phyloP scores from a whole-genome alignment of 2,888 invertebrate species.

The Papilio demoleus region DNA sequence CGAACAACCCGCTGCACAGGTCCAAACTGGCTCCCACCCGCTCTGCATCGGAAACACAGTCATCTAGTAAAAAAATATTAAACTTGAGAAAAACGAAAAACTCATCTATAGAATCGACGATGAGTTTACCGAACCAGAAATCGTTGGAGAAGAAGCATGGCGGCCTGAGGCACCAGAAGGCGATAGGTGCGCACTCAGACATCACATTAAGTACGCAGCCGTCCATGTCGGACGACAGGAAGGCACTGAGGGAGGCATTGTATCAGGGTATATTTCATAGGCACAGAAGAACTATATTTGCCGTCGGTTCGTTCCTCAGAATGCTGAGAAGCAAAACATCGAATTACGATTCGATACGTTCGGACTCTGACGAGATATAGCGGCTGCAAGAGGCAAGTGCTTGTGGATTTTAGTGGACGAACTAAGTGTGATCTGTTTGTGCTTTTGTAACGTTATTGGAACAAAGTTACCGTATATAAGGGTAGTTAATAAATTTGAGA shows the following conservation, averaged over 20 bases:
- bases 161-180: conserved; percentile 84
- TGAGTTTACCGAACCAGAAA: conserved; percentile 81
- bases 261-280: conserved; percentile 91
- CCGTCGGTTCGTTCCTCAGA: conserved; percentile 88
- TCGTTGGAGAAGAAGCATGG: conserved; percentile 82
- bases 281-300: conserved; percentile 89
- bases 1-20: conserved; percentile 75
- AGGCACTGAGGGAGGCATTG: conserved; percentile 88
- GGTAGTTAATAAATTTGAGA: conserved; percentile 62
- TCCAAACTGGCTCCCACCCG: conserved; percentile 77
- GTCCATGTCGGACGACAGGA: conserved; percentile 84
- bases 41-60: conserved; percentile 77
- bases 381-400: conserved; percentile 55
- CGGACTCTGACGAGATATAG: conserved; percentile 82
- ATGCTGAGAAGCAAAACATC: conserved; percentile 90
- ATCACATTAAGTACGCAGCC: conserved; percentile 78
- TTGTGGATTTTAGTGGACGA: conserved; percentile 64
- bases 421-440: conserved; percentile 63
- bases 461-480: conserved; percentile 53
- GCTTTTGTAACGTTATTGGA: conserved; percentile 66
- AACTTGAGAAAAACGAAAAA: conserved; percentile 80
- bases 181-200: conserved; percentile 84
- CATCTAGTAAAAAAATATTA: conserved; percentile 73
- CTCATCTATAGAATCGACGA: conserved; percentile 80
- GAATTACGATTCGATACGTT: conserved; percentile 89